Evolutionary conservation across 1,140 invertebrate species (phyloP).

Genomic region (Musca vetustissima): DNA sequence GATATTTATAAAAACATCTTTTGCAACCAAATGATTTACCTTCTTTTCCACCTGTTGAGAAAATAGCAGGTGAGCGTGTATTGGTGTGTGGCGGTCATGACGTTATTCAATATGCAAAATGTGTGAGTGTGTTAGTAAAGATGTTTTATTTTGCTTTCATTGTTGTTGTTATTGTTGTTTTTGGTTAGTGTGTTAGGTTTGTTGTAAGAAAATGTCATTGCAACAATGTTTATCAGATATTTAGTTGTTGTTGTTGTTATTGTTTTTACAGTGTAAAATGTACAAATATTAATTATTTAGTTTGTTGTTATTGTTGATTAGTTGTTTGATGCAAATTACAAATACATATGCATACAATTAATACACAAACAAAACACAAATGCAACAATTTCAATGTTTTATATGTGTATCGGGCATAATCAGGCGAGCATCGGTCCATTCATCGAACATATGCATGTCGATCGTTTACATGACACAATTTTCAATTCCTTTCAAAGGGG

Average conservation of each 20-base stretch:
- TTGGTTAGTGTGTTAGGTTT: conserved; percentile 10
- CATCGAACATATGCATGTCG: conserved; percentile 40
- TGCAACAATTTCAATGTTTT: conserved; percentile 15
- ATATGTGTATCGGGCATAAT: conserved; percentile 17
- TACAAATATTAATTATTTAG: conserved; percentile 1
- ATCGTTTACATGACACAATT: conserved; percentile 44
- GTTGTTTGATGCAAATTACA: conserved; percentile 10
- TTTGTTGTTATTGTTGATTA: conserved; percentile 19
- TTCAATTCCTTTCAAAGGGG: conserved; percentile 28
- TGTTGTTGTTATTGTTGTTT: conserved; percentile 13
- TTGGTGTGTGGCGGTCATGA: too few species aligned
- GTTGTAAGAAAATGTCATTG: conserved; percentile 17
- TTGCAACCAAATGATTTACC: not conserved
- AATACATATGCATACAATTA: conserved; percentile 41
- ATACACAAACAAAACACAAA: conserved; percentile 41
- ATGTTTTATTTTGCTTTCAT: conserved; percentile 12
- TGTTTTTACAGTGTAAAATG: not conserved
- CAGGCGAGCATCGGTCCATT: conserved; percentile 31
- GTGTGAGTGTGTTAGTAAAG: not conserved
- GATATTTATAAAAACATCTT: not conserved
- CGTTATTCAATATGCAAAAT: too few species aligned
- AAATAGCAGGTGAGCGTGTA: too few species aligned
- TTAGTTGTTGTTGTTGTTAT: conserved; percentile 20
- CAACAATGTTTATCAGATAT: conserved; percentile 9
- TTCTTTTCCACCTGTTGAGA: too few species aligned